Percentiles rank a stretch among this genome's conserved stretches.
These are phyloP conservation scores for Seison nebaliae DNA, from an alignment of 1,140 invertebrate species.

Conservation along the genomic window DNA sequence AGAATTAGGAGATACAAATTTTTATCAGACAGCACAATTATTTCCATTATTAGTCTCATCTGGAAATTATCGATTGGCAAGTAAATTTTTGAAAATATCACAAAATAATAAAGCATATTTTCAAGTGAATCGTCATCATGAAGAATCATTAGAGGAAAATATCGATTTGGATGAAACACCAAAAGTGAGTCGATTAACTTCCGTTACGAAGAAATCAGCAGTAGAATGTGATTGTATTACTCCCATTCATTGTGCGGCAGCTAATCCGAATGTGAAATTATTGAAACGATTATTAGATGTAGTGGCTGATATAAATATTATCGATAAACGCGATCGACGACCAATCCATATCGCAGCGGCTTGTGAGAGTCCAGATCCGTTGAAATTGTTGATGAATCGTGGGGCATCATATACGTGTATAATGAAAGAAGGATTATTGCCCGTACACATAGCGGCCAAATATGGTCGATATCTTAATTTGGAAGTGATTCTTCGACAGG, in stretches of 20 bases:
- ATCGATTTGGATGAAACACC: neutral
- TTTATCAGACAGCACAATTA: neutral
- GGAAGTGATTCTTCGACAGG: conserved; percentile 25
- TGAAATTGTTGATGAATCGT: conserved; percentile 27
- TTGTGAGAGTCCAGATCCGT: conserved; percentile 27
- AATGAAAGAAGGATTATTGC: conserved; percentile 22
- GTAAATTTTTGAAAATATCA: conserved; percentile 14
- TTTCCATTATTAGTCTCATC: conserved; percentile 7
- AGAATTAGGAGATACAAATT: conserved; percentile 13
- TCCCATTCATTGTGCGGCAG: conserved; percentile 33
- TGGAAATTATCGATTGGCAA: conserved; percentile 7
- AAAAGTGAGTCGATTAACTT: conserved; percentile 5
- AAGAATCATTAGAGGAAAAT: conserved; percentile 5
- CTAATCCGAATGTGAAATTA: conserved; percentile 32
- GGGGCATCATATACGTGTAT: conserved; percentile 6
- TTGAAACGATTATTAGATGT: conserved; percentile 23
- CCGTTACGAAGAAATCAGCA: conserved; percentile 20
- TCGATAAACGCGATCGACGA: conserved; percentile 26
- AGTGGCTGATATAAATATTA: conserved; percentile 27
- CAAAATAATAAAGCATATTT: no score
- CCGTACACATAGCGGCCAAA: conserved; percentile 28
- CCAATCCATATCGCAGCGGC: conserved; percentile 33
- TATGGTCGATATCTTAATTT: conserved; percentile 30
- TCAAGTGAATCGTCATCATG: conserved; percentile 14
- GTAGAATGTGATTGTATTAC: conserved; percentile 28